Evolutionary conservation across 2,113 vertebrate species (phyloP), one percentile per base, ranked within the genome.

Genomic region (Nibea coibor): DNA sequence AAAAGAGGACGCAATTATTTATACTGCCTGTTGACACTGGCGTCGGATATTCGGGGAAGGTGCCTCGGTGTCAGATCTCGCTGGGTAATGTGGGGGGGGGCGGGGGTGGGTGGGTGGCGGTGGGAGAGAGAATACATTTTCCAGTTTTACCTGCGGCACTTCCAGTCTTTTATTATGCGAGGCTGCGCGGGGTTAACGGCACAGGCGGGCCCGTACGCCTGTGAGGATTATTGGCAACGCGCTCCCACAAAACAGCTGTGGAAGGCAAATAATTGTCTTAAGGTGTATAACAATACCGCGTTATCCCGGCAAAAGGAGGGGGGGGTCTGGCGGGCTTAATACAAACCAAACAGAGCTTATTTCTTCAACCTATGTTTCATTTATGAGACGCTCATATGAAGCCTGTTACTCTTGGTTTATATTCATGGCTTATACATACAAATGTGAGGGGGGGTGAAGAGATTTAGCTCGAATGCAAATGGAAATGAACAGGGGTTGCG

Each of bases 201-300:
- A 72, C 58, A 10, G 76, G 62, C 73, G 89, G 62, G 72, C 78
- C 66, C 77, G 53, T 5, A 73, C 35, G 50, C 66, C 80, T 85
- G 66, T 75, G 85, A 83, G 80, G 89, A 91, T 92, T 90, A 91
- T 85, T 85, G 87, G 54, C 87, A 90, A 80, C 87, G 43, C 24
- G 57, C 75, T 82, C 39, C 53, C 35, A 83, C 45, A 78, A 88
- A 88, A 84, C 86, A 86, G 78, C 80, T 81, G 53, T 24, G 69
- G 82, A 83, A 88, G 73, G 82, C 85, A 91, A 88, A 90, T 90
- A 78, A 91, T 91, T 91, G 84, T 93, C 87, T 91, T 82, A 86
- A 87, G 84, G 79, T 90, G 83, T 86, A 91, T 88, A 87, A 88
- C 78, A 88, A 90, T 89, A 65, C 48, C 54, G 50, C 83, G 70